Conservation (phyloP, 2,113 vertebrate species). For the Pterocles orientalis region DNA sequence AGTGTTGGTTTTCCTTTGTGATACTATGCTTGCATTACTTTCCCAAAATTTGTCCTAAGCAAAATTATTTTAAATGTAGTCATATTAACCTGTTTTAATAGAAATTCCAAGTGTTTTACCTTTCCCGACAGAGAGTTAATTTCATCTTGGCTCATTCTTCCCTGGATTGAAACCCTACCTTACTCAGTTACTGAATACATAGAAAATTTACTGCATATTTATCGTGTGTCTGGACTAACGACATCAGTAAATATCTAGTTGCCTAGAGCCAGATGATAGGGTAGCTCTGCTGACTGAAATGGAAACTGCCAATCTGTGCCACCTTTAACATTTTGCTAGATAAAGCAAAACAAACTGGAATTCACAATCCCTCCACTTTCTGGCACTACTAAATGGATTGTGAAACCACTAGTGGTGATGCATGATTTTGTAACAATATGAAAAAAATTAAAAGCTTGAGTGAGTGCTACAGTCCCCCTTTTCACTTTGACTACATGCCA, state of each 20-base stretch:
- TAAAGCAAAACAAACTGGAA: not conserved
- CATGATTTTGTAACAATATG: not conserved
- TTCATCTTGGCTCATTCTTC: not conserved
- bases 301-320: not conserved
- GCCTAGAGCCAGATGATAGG: not conserved
- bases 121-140: not conserved
- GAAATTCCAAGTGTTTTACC: not conserved
- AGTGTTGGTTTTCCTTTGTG: not conserved
- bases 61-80: not conserved
- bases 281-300: not conserved
- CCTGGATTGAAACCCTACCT: not conserved
- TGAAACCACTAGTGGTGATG: not conserved
- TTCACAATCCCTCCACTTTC: not conserved
- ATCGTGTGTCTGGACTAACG: not conserved
- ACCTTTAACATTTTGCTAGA: not conserved
- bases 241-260: not conserved
- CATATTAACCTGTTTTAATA: not conserved
- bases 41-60: not conserved
- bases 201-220: constrained; percentile 10
- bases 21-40: not conserved
- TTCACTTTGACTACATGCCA: not conserved
- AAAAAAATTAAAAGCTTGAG: not conserved
- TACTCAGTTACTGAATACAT: not conserved
- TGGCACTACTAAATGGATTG: not conserved
- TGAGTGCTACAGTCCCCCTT: not conserved